Conservation (phyloP, 2,888 invertebrate species). For the Leucophenga montana region DNA sequence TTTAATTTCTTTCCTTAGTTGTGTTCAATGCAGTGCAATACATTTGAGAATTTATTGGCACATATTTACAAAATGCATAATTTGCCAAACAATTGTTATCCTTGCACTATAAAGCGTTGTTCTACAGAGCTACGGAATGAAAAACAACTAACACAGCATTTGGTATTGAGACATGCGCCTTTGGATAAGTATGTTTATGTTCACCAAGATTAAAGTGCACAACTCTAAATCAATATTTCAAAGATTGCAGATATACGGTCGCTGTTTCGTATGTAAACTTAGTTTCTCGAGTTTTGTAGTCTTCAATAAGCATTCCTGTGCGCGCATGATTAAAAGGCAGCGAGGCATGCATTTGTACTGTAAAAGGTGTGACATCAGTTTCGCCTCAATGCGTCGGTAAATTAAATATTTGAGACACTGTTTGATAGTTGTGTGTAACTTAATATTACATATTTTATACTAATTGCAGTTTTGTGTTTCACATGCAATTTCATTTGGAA, state of each 20-base stretch:
- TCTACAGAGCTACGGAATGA: conserved; percentile 40
- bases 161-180: conserved; percentile 65
- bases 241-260: conserved; percentile 55
- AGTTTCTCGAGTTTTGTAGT: conserved; percentile 64
- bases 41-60: conserved; percentile 48
- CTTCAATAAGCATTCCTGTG: conserved; percentile 70
- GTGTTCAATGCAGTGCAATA: conserved; percentile 48
- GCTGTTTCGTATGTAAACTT: conserved; percentile 65
- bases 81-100: conserved; percentile 39
- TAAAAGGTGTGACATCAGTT: conserved; percentile 59
- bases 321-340: conserved; percentile 55
- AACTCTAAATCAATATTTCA: too few relatives aligned
- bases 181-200: conserved; percentile 52
- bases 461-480: conserved; percentile 66
- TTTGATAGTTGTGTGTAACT: not conserved
- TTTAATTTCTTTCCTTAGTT: conserved; percentile 14
- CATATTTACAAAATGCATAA: conserved; percentile 47
- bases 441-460: not conserved
- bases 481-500: conserved; percentile 70
- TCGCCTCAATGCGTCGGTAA: conserved; percentile 70
- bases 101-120: conserved; percentile 59
- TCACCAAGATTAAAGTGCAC: not conserved
- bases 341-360: conserved; percentile 59
- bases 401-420: not conserved
- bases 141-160: conserved; percentile 61